phyloP scores from a whole-genome alignment of 2,888 invertebrate species.

The Ctenicera cuprea region DNA sequence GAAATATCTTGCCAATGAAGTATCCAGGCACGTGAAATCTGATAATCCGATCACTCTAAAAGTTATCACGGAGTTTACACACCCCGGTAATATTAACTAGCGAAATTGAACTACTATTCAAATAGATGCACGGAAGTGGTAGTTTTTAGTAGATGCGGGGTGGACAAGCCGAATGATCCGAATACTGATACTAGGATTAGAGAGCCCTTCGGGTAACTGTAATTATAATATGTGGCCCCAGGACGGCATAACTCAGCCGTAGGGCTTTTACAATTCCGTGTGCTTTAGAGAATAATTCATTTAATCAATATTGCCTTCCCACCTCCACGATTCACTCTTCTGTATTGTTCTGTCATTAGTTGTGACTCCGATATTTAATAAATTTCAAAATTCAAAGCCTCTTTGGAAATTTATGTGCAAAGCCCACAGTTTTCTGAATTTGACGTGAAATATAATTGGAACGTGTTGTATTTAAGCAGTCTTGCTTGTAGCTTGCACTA shows the following conservation, averaged over 20 bases:
- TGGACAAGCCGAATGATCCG: slow-evolving; percentile 36
- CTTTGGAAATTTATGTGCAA: background rate
- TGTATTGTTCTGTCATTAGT: slow-evolving; percentile 27
- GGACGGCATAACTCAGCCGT: slow-evolving; percentile 44
- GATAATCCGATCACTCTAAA: slow-evolving; percentile 20
- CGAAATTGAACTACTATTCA: slow-evolving; percentile 35
- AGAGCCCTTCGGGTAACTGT: slow-evolving; percentile 35
- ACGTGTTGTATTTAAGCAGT: too few relatives aligned
- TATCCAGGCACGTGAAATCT: too few relatives aligned
- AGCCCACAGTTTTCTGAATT: background rate
- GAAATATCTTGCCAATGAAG: too few relatives aligned
- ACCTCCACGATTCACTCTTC: background rate
- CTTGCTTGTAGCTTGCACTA: too few relatives aligned
- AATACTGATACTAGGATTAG: slow-evolving; percentile 46
- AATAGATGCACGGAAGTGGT: slow-evolving; percentile 20
- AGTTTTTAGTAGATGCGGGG: slow-evolving; percentile 42
- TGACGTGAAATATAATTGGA: background rate
- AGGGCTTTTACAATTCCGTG: slow-evolving; percentile 43
- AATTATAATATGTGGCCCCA: slow-evolving; percentile 49
- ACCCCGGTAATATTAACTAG: slow-evolving; percentile 27
- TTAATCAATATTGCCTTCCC: slow-evolving; percentile 37
- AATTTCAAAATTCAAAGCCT: background rate
- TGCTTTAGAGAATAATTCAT: slow-evolving; percentile 41
- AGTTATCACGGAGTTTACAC: slow-evolving; percentile 19
- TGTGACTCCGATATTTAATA: slow-evolving; percentile 6